Evolutionary conservation across 2,888 invertebrate genomes (phyloP).

Genomic region (Agrilus cyanescens): DNA sequence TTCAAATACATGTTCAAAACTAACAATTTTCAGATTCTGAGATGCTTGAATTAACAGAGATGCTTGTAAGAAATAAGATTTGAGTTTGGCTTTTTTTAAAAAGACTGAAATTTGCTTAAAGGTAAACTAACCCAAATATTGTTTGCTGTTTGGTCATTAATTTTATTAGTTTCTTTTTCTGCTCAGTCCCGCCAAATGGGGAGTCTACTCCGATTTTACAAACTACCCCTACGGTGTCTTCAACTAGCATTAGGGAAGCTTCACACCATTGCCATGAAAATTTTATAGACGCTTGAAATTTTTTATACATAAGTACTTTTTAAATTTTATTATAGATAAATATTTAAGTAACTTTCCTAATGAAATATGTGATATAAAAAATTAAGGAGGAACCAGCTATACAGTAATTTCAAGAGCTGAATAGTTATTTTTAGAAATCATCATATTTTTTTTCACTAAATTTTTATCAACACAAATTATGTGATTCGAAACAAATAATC

Average conservation of each 20-base stretch:
- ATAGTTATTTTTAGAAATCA: too few relatives aligned
- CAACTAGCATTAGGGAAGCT: constrained; percentile 1
- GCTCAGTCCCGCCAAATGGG: constrained; percentile 17
- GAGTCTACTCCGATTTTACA: constrained; percentile 25
- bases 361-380: too few relatives aligned
- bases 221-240: constrained; percentile 13
- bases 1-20: neutral
- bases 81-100: constrained; percentile 2
- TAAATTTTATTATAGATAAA: too few relatives aligned
- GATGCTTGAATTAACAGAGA: neutral
- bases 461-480: too few relatives aligned
- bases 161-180: neutral
- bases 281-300: too few relatives aligned
- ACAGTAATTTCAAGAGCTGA: too few relatives aligned
- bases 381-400: too few relatives aligned
- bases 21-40: neutral
- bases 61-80: neutral
- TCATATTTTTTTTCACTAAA: too few relatives aligned
- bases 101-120: constrained; percentile 1
- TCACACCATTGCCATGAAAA: too few relatives aligned
- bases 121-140: neutral
- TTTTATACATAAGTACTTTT: too few relatives aligned
- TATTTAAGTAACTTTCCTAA: too few relatives aligned
- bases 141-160: neutral
- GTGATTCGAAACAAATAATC: too few relatives aligned